phyloP scores from a whole-genome alignment of 2,888 invertebrate species.

The Megastigmus dorsalis region DNA sequence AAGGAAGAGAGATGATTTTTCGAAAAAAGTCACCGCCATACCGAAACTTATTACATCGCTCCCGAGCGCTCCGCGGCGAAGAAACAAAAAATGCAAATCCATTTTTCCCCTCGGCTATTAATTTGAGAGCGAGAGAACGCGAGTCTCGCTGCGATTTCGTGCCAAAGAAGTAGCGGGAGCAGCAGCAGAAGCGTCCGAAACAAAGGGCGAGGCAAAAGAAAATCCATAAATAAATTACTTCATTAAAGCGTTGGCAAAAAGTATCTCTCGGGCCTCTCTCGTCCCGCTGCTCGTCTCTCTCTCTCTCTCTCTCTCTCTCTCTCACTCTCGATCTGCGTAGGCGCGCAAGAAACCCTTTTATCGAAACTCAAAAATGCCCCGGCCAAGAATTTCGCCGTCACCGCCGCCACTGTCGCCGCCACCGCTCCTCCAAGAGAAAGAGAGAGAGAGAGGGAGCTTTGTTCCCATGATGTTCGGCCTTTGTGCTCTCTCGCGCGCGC shows the following conservation, averaged over 20 bases:
- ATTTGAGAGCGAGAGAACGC: conserved; percentile 3
- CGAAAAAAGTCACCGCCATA: no score
- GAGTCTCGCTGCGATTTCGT: no score
- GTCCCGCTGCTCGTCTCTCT: no score
- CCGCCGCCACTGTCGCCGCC: conserved; percentile 23
- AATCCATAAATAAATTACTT: conserved; percentile 52
- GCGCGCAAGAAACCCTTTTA: conserved; percentile 42
- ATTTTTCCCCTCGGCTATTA: conserved; percentile 27
- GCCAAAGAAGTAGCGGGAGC: no score
- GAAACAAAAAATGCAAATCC: conserved; percentile 2
- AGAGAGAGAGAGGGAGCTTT: no score
- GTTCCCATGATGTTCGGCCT: conserved; percentile 58
- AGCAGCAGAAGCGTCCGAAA: conserved; percentile 19
- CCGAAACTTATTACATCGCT: background rate
- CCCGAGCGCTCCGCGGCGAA: background rate
- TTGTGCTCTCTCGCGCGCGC: conserved; percentile 42
- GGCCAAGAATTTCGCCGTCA: conserved; percentile 43
- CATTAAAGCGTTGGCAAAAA: conserved; percentile 40
- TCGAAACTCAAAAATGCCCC: conserved; percentile 47
- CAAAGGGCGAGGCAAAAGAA: conserved; percentile 34
- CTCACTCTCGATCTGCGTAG: conserved; percentile 13
- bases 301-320: no score
- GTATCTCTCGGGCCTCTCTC: no score
- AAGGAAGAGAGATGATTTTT: no score
- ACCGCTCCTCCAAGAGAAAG: no score